These are phyloP conservation scores for Lacanobia oleracea DNA, from an alignment of 2,888 invertebrate genomes.

Conservation along the genomic window DNA sequence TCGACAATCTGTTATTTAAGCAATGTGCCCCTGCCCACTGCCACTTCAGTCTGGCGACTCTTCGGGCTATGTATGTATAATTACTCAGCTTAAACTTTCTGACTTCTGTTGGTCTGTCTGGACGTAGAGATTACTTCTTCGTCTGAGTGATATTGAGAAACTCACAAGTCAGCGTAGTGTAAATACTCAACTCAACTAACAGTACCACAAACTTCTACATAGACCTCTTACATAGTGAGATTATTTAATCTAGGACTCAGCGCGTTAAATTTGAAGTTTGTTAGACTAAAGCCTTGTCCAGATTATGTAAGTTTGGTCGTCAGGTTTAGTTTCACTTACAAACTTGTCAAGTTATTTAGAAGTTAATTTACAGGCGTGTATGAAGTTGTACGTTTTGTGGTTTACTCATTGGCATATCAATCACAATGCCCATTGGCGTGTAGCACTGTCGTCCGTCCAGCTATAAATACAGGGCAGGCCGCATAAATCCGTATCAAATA, in stretches of 20 bases:
- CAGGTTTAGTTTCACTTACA: constrained; percentile 46
- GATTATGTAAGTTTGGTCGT: constrained; percentile 45
- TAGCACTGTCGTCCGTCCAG: neutral
- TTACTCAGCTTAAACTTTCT: neutral
- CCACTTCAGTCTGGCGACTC: too few relatives aligned
- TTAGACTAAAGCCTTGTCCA: constrained; percentile 53
- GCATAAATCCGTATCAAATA: constrained; percentile 29
- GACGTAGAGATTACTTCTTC: constrained; percentile 17
- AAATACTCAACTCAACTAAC: constrained; percentile 32
- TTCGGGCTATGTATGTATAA: neutral
- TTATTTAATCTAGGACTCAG: constrained; percentile 68
- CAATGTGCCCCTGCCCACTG: too few relatives aligned
- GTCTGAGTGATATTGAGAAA: constrained; percentile 32
- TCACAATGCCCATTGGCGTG: neutral
- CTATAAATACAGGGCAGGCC: neutral
- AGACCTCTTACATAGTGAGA: constrained; percentile 41
- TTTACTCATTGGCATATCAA: constrained; percentile 14
- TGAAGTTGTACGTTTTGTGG: neutral
- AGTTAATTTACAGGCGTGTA: constrained; percentile 19
- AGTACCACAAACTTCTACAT: constrained; percentile 25
- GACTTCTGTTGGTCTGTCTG: neutral
- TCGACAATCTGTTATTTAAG: too few relatives aligned
- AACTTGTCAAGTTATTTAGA: constrained; percentile 31
- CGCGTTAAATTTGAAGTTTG: constrained; percentile 60
- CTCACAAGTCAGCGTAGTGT: constrained; percentile 28